A percentile compares a stretch with the other conserved stretches of the same genome.
Conservation (phyloP, 2,888 invertebrate genomes). For the Dryomyza anilis region DNA sequence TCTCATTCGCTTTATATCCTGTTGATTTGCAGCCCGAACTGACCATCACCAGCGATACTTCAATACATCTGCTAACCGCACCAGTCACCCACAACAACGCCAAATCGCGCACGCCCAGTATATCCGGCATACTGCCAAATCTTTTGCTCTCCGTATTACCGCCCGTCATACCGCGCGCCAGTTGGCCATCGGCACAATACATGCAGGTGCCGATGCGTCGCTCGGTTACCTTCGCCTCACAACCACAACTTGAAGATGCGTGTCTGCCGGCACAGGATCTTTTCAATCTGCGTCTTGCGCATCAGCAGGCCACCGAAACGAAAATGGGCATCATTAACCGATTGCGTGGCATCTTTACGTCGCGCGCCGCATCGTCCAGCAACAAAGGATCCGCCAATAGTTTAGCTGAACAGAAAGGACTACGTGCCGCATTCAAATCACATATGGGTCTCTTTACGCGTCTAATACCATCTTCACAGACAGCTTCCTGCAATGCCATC, state of each 20-base stretch:
- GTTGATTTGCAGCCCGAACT: conserved; percentile 50
- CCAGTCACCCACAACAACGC: conserved; percentile 31
- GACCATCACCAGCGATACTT: conserved; percentile 50
- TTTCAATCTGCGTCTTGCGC: conserved; percentile 65
- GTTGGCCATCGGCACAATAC: conserved; percentile 77
- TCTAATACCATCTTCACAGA: conserved; percentile 70
- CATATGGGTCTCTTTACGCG: conserved; percentile 77
- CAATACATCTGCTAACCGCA: conserved; percentile 34
- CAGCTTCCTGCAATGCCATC: conserved; percentile 69
- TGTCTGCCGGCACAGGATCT: conserved; percentile 67
- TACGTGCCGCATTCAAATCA: conserved; percentile 72
- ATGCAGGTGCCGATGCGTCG: conserved; percentile 66
- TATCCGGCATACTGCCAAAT: conserved; percentile 73
- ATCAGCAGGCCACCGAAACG: conserved; percentile 64
- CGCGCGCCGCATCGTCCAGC: conserved; percentile 68
- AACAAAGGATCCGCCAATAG: conserved; percentile 68
- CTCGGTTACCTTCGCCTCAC: conserved; percentile 71
- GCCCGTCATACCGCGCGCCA: conserved; percentile 76
- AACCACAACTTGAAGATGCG: conserved; percentile 66
- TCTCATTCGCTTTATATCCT: neutral
- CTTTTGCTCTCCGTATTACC: conserved; percentile 74
- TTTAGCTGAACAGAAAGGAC: conserved; percentile 66
- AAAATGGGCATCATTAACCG: conserved; percentile 65
- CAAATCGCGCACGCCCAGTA: conserved; percentile 67
- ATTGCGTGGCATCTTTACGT: conserved; percentile 68